Conservation (phyloP, 2,113 vertebrate species). For the Myotis yumanensis region DNA sequence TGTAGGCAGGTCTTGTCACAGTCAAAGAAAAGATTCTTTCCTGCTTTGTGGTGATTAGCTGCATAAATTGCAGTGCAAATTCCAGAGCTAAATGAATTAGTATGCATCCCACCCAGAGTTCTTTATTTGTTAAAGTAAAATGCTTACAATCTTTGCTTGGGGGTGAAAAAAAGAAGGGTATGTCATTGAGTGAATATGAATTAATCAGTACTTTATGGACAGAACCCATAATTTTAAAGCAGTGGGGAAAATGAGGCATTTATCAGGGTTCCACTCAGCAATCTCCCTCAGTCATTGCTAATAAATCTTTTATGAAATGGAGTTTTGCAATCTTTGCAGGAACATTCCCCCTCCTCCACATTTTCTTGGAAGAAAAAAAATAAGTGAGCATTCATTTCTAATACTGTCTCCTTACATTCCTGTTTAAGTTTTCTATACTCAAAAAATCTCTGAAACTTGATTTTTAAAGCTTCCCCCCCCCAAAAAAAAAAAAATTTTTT, state of each 20-base stretch:
- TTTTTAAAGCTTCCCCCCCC: slow-evolving; percentile 7
- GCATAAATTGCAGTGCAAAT: slow-evolving; percentile 27
- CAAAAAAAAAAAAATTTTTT: slow-evolving; percentile 34
- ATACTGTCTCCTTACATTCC: slow-evolving; percentile 76
- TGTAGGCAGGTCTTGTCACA: slow-evolving; percentile 62
- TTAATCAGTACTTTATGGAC: slow-evolving; percentile 81
- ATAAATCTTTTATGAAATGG: slow-evolving; percentile 83
- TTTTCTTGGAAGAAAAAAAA: slow-evolving; percentile 69
- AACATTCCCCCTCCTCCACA: slow-evolving; percentile 59
- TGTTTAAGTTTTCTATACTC: slow-evolving; percentile 74
- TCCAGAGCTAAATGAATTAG: slow-evolving; percentile 73
- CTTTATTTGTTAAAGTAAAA: slow-evolving; percentile 84
- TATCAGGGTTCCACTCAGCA: slow-evolving; percentile 78
- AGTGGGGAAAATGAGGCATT: slow-evolving; percentile 76
- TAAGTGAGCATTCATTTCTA: slow-evolving; percentile 65
- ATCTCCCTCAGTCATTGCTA: slow-evolving; percentile 79
- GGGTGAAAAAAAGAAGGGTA: slow-evolving; percentile 61
- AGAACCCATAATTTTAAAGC: slow-evolving; percentile 80
- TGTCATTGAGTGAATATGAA: slow-evolving; percentile 81
- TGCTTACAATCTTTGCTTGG: slow-evolving; percentile 76
- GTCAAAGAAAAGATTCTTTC: slow-evolving; percentile 57
- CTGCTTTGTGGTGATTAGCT: slow-evolving; percentile 52
- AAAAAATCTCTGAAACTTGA: slow-evolving; percentile 72
- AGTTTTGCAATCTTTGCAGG: slow-evolving; percentile 77
- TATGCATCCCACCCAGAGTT: slow-evolving; percentile 72